Evolutionary conservation across 2,797 vertebrate genomes (phyloP).

Genomic region (Rallus crepitans): DNA sequence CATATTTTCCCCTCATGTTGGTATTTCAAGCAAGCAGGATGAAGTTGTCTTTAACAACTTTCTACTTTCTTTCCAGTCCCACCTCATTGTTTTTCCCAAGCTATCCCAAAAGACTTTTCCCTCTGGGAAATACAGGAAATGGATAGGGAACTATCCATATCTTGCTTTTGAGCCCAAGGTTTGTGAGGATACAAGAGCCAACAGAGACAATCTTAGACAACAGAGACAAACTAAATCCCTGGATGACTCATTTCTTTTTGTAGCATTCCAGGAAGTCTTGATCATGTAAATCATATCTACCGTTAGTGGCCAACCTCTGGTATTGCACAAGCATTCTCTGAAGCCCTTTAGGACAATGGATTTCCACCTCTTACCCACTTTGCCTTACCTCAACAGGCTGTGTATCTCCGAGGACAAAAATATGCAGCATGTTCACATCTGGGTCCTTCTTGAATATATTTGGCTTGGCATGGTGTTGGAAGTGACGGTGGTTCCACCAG

Average conservation of each 20-base stretch:
- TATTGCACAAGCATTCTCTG: not conserved
- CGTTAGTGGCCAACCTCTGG: not conserved
- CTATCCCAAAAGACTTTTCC: not conserved
- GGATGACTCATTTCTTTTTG: not conserved
- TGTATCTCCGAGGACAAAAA: conserved; percentile 89
- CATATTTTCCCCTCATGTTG: not conserved
- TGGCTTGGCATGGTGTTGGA: conserved; percentile 95
- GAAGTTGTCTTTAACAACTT: not conserved
- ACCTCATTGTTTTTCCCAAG: not conserved
- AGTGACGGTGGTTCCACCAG: conserved; percentile 99
- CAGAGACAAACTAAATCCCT: not conserved
- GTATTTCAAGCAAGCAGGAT: not conserved
- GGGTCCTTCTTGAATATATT: conserved; percentile 94
- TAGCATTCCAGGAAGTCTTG: not conserved
- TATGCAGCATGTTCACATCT: conserved; percentile 91
- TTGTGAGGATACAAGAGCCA: not conserved
- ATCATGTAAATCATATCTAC: not conserved
- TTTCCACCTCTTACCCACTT: not conserved
- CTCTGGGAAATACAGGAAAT: not conserved
- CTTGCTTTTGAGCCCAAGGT: not conserved
- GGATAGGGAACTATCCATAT: not conserved
- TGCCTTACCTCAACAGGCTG: conserved; percentile 90
- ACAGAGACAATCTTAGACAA: not conserved
- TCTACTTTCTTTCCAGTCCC: not conserved
- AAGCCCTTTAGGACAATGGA: not conserved